Conservation (phyloP, 2,888 invertebrate species). For the Octodonta nipae region DNA sequence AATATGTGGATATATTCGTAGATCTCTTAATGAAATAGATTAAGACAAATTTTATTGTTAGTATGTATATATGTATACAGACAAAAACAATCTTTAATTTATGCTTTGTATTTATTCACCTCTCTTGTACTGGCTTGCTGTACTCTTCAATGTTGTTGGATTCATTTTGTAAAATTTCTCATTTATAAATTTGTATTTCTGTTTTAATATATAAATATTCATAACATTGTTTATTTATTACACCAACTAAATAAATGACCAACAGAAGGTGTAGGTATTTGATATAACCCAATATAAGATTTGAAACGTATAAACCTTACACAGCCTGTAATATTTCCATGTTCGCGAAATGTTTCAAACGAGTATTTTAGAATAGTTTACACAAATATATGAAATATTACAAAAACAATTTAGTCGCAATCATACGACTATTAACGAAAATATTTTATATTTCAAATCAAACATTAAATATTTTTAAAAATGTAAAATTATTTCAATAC, state of each 20-base stretch:
- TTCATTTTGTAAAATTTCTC: slow-evolving; percentile 25
- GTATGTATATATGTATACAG: slow-evolving; percentile 25
- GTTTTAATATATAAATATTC: slow-evolving; percentile 26
- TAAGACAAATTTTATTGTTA: slow-evolving; percentile 22
- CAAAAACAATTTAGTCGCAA: too few species aligned
- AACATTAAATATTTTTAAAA: too few species aligned
- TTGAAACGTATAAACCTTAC: too few species aligned
- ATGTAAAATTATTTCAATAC: too few species aligned
- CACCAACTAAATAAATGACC: neutral
- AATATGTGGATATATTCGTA: slow-evolving; percentile 38
- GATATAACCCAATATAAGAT: too few species aligned
- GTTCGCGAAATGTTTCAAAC: too few species aligned
- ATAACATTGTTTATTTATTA: slow-evolving; percentile 9
- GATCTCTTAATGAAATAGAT: slow-evolving; percentile 26
- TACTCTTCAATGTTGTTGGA: slow-evolving; percentile 27
- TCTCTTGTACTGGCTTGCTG: slow-evolving; percentile 22
- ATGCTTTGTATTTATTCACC: slow-evolving; percentile 26
- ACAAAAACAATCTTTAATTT: slow-evolving; percentile 20
- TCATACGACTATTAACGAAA: too few species aligned
- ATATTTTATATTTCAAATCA: too few species aligned
- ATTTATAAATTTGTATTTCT: slow-evolving; percentile 27
- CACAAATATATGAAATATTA: too few species aligned
- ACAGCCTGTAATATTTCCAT: too few species aligned
- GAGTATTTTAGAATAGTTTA: too few species aligned
- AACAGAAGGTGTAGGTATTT: too few species aligned